Conservation (phyloP, 2,113 vertebrate species). For the Phylloscopus trochiloides region DNA sequence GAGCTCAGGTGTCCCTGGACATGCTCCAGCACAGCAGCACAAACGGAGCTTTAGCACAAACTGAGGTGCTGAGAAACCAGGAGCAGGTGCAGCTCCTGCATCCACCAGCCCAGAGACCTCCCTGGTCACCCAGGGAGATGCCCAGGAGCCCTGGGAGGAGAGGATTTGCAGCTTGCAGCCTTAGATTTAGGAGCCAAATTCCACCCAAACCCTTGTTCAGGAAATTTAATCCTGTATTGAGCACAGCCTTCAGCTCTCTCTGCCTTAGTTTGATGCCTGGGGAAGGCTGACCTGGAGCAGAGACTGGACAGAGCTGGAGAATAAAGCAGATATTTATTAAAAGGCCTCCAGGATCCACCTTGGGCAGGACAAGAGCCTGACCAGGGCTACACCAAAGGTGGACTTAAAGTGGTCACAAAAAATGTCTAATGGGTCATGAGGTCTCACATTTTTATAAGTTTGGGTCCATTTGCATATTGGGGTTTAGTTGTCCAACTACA, state of each 20-base stretch:
- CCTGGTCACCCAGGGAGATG: background rate
- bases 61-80: background rate
- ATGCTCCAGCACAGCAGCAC: background rate
- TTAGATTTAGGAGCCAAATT: background rate
- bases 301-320: background rate
- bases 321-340: background rate
- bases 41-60: background rate
- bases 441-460: background rate
- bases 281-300: background rate
- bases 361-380: background rate
- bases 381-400: background rate
- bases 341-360: background rate
- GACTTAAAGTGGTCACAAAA: background rate
- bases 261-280: background rate
- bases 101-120: background rate
- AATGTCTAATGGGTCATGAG: accelerated
- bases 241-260: background rate
- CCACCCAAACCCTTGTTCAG: background rate
- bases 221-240: background rate
- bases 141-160: background rate
- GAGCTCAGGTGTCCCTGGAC: background rate
- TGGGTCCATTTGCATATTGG: background rate
- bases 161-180: background rate
- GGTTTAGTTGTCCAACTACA: background rate
- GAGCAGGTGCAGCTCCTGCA: background rate